These are phyloP conservation scores for Liparis tanakae DNA, from an alignment of 2,797 vertebrate species.

Conservation along the genomic window DNA sequence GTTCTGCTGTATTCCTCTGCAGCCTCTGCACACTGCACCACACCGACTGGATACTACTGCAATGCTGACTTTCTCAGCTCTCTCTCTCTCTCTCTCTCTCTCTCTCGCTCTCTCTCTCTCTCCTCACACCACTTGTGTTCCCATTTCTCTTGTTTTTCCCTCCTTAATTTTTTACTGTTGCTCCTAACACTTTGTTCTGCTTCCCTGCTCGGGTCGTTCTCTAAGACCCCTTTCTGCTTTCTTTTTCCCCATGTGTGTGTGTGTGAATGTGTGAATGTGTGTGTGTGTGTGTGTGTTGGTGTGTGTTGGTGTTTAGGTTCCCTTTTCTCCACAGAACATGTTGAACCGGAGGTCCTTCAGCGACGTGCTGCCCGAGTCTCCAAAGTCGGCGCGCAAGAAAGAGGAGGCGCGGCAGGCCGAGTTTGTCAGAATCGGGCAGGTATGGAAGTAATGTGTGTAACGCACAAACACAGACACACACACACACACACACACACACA, in stretches of 20 bases:
- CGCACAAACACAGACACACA: conserved; percentile 16
- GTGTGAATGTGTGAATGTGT: conserved; percentile 33
- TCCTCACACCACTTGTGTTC: conserved; percentile 51
- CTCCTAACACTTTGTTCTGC: conserved; percentile 51
- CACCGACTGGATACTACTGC: conserved; percentile 66
- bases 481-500: conserved; percentile 16
- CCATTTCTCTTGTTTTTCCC: conserved; percentile 19
- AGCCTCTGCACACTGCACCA: conserved; percentile 74
- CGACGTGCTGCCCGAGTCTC: conserved; percentile 96
- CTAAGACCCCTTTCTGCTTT: conserved; percentile 73
- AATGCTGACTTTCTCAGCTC: conserved; percentile 75
- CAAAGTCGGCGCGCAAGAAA: conserved; percentile 95
- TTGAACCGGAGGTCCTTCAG: conserved; percentile 97
- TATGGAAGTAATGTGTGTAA: conserved; percentile 57
- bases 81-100: conserved; percentile 49
- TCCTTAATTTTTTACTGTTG: conserved; percentile 17
- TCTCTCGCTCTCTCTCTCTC: conserved; percentile 47
- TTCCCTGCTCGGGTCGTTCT: conserved; percentile 63
- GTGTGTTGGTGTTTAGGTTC: conserved; percentile 78
- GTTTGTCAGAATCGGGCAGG: conserved; percentile 97
- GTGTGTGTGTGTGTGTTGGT: conserved; percentile 35
- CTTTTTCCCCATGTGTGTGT: conserved; percentile 43
- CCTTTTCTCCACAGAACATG: conserved; percentile 94
- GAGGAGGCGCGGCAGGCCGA: conserved; percentile 97
- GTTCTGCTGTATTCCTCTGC: conserved; percentile 66